These are phyloP conservation scores for Marmota monax DNA, from an alignment of 2,113 vertebrate genomes.

Conservation along the genomic window DNA sequence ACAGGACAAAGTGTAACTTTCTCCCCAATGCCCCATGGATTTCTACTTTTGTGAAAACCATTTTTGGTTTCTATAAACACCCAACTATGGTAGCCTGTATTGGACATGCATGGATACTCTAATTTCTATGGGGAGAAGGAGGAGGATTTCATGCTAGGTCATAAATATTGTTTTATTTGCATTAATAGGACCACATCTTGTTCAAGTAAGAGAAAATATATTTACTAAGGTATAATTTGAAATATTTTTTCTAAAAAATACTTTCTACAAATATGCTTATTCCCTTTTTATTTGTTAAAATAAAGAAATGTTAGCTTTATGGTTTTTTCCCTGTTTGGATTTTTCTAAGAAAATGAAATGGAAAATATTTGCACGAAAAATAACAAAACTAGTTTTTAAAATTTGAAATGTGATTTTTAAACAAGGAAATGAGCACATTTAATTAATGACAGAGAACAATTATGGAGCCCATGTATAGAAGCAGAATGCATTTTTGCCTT, in stretches of 20 bases:
- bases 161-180: not conserved
- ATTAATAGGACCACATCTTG: not conserved
- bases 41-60: not conserved
- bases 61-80: constrained; percentile 3
- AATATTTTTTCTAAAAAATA: constrained; percentile 80
- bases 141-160: not conserved
- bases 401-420: constrained; percentile 81
- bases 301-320: constrained; percentile 70
- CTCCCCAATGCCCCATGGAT: constrained; percentile 37
- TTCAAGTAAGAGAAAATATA: constrained; percentile 81
- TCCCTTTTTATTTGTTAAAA: constrained; percentile 71
- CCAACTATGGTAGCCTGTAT: not conserved
- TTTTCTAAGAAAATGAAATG: constrained; percentile 55
- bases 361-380: constrained; percentile 60
- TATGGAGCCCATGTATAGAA: constrained; percentile 80
- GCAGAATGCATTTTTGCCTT: constrained; percentile 76
- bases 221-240: constrained; percentile 83
- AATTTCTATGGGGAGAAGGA: not conserved
- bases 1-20: constrained; percentile 35
- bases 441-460: constrained; percentile 80
- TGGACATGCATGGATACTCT: not conserved
- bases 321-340: not conserved
- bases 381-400: constrained; percentile 64
- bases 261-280: constrained; percentile 60
- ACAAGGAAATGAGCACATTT: constrained; percentile 75